Evolutionary conservation across 2,113 vertebrate genomes (phyloP), one percentile per base, ranked within the genome.

Genomic region (Lamprologus sp.): DNA sequence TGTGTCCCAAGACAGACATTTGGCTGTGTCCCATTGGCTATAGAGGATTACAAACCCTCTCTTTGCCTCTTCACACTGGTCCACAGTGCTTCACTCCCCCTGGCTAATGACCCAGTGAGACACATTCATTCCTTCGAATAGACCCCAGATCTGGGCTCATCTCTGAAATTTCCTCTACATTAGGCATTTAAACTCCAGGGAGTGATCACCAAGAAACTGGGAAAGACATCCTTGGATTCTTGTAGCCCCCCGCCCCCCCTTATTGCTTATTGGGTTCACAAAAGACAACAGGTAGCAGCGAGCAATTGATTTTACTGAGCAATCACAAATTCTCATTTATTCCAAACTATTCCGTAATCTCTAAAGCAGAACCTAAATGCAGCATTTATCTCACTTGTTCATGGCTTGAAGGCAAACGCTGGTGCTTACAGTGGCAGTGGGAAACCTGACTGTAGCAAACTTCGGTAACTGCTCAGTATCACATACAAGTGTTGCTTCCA

Each of bases 21-120:
- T 95, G 93, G 96, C 92, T 92, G 88, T 86, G 88, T 91, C 93
- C 91, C 91, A 90, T 84, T 89, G 91, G 91, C 91, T 82, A 92
- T 87, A 91, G 91, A 92, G 94, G 95, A 95, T 95, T 95, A 96
- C 95, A 95, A 95, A 95, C 95, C 93, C 92, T 94, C 93, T 93
- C 91, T 95, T 95, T 96, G 93, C 94, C 92, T 95, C 93, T 91
- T 95, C 95, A 94, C 95, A 94, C 95, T 94, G 91, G 93, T 91
- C 89, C 90, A 94, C 93, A 95, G 93, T 93, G 92, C 91, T 94
- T 86, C 79, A 85, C 86, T 93, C 89, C 88, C 90, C 82, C 86
- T 91, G 83, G 92, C 90, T 91, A 93, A 92, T 94, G 93, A 95
- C 91, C 93, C 93, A 94, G 90, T 88, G 91, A 92, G 91, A 93